These are phyloP conservation scores for Rhabdornis inornatus DNA, from an alignment of 2,113 vertebrate genomes.

Conservation along the genomic window DNA sequence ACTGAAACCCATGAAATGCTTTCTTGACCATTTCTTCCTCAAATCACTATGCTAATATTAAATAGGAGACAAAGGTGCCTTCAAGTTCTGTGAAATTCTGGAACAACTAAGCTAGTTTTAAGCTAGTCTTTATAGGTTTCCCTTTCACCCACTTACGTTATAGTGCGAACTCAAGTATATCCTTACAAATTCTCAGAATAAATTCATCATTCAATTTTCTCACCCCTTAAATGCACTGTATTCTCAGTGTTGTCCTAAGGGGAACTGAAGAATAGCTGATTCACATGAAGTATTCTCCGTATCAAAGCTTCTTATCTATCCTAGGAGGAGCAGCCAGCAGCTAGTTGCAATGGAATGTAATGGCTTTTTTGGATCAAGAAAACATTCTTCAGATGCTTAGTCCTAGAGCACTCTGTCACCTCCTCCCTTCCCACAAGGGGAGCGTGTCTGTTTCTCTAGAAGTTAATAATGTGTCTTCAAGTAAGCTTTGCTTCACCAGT, in stretches of 20 bases:
- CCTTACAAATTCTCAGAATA: neutral
- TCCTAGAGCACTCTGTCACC: neutral
- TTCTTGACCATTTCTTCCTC: neutral
- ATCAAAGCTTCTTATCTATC: neutral
- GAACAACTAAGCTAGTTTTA: neutral
- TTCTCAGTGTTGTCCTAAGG: neutral
- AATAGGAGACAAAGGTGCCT: neutral
- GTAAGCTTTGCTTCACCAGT: neutral
- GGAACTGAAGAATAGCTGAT: neutral
- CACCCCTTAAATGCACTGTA: neutral
- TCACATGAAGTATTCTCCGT: neutral
- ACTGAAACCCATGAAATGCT: neutral
- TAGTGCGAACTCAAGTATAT: neutral
- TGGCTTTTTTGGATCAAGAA: neutral
- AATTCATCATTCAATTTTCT: neutral
- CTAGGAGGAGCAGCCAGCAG: neutral
- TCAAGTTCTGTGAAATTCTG: neutral
- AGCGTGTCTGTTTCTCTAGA: neutral
- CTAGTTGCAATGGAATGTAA: neutral
- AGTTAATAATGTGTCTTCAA: neutral
- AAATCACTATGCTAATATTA: neutral
- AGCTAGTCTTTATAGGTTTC: neutral
- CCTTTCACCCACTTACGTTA: neutral
- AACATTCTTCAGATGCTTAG: constrained; percentile 1
- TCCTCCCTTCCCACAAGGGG: neutral